phyloP scores from a whole-genome alignment of 1,140 invertebrate species.

The Eumeta japonica region DNA sequence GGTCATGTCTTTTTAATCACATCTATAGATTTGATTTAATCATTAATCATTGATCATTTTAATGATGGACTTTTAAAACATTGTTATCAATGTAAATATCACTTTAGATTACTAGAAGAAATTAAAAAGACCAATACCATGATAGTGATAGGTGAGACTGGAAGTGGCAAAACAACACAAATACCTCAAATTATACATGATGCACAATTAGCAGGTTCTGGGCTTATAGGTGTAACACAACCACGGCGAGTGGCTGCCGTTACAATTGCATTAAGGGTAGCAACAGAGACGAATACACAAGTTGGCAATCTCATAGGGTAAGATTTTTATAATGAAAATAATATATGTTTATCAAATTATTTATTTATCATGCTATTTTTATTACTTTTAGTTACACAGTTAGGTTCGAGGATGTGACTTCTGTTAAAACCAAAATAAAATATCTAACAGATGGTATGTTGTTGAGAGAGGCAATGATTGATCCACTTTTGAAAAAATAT shows the following conservation, averaged over 20 bases:
- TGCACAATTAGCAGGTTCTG: conserved; percentile 75
- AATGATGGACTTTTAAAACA: too few relatives aligned
- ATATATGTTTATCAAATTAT: conserved; percentile 3
- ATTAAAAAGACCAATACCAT: conserved; percentile 57
- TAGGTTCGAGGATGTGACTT: conserved; percentile 86
- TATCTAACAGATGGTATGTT: conserved; percentile 96
- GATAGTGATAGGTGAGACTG: conserved; percentile 97
- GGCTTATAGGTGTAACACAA: conserved; percentile 84
- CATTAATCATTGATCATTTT: too few relatives aligned
- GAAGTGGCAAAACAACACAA: conserved; percentile 97
- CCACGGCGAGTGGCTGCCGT: conserved; percentile 89
- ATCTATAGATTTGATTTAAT: too few relatives aligned
- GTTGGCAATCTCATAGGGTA: conserved; percentile 85
- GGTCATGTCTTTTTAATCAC: too few relatives aligned
- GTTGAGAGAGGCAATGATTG: conserved; percentile 80
- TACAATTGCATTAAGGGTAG: conserved; percentile 81
- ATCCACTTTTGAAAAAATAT: conserved; percentile 73
- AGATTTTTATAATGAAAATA: conserved; percentile 57
- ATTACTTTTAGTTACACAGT: conserved; percentile 71
- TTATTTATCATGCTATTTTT: too few relatives aligned
- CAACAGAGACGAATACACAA: conserved; percentile 75
- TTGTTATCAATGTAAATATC: neutral
- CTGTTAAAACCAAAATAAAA: conserved; percentile 75
- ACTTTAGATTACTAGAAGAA: conserved; percentile 45
- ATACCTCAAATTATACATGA: conserved; percentile 93